Evolutionary conservation across 2,888 invertebrate genomes (phyloP).

Genomic region (Perithous albicinctus): DNA sequence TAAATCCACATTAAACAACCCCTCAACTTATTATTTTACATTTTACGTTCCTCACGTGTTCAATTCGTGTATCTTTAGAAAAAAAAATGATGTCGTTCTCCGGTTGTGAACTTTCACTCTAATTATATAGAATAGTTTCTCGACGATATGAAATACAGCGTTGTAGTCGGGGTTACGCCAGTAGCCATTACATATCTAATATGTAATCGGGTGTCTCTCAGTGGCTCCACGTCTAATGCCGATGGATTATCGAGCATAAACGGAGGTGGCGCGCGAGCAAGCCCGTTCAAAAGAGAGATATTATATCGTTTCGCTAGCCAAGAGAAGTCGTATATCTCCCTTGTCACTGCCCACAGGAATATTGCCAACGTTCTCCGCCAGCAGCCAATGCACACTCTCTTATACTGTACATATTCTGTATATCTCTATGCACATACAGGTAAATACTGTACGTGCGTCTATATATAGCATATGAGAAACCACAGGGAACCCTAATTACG

Average conservation of each 20-base stretch:
- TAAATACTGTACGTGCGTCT: not conserved
- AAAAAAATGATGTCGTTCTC: too few species aligned
- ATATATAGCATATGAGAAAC: slow-evolving; percentile 48
- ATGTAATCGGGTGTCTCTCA: slow-evolving; percentile 52
- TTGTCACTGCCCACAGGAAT: slow-evolving; percentile 57
- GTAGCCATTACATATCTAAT: slow-evolving; percentile 62
- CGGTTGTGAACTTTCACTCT: slow-evolving; percentile 59
- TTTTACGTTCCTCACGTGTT: not conserved
- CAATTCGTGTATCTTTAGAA: too few species aligned
- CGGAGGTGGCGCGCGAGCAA: slow-evolving; percentile 23
- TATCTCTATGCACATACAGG: too few species aligned
- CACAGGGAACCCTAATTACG: slow-evolving; percentile 68
- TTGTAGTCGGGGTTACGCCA: slow-evolving; percentile 21
- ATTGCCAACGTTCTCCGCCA: slow-evolving; percentile 6
- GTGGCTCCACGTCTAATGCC: slow-evolving; percentile 50
- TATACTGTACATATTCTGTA: not conserved
- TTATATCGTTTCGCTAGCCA: slow-evolving; percentile 49
- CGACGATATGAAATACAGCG: slow-evolving; percentile 47
- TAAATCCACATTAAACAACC: too few species aligned
- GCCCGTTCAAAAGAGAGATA: slow-evolving; percentile 29
- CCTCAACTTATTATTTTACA: not conserved
- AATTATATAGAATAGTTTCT: slow-evolving; percentile 50
- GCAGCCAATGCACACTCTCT: not conserved
- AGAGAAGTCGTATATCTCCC: slow-evolving; percentile 60
- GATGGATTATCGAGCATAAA: slow-evolving; percentile 61